Base-by-base conservation (phyloP, 2,113 vertebrate species). In the Talpa occidentalis region DNA sequence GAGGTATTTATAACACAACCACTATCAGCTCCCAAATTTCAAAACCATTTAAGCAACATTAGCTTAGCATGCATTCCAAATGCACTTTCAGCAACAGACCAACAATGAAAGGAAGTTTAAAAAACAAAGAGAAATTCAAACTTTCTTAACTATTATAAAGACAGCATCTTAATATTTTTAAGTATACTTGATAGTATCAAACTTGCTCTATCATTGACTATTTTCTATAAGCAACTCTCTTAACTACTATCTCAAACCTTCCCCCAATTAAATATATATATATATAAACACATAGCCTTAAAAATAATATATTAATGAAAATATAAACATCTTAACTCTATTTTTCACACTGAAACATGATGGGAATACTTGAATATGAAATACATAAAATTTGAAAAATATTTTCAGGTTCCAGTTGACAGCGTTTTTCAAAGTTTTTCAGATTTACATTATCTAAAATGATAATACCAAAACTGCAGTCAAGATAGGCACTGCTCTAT, bases 351-450 rank as follows among this genome's bases (percentile, higher is more conserved):
- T 87, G 52, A 96, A 85, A 78, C 10, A 35, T 19, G 26, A 6
- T 54, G 67, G n/a, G 10, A 85, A 26, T 88, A 74, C 35, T 79
- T 72, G 28, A 59, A 28, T 24, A 76, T 6, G 0, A 90, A 94
- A 69, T 66, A 64, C 67, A 74, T n/a, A 90, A 37, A 82, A 66
- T 69, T 92, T 86, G 47, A 17, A 90, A 77, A 77, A 85, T 77
- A 64, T 77, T 88, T 94, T 82, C 11, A 35, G 35, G 64, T 88
- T 37, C 14, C 44, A 60, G 11, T 52, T 93, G 56, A 74, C 35
- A 90, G 67, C 92, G 78, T 81, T 81, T n/a, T 94, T 24, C 64
- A 56, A n/a, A n/a, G 40, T 64, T 96, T 91, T 94, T n/a, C 60
- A 26, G 19, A 5, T n/a, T n/a, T 37, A 37, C 1, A 77, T 90